These are phyloP conservation scores for Channa striata DNA, from an alignment of 2,797 vertebrate species.

Conservation along the genomic window DNA sequence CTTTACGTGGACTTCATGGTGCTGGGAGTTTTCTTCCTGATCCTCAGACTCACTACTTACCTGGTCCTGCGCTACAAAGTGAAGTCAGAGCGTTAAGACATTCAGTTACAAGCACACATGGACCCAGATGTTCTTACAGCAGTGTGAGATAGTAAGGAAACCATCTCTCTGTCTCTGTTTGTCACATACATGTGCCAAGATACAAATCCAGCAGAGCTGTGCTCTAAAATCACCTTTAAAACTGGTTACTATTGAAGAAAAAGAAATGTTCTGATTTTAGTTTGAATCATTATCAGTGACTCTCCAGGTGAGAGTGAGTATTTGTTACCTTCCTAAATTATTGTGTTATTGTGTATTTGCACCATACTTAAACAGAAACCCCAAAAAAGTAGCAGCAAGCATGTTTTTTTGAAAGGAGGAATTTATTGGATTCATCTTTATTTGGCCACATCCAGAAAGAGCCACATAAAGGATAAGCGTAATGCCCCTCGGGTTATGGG, in stretches of 20 bases:
- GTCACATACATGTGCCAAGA: slow-evolving; percentile 45
- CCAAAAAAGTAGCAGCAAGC: slow-evolving; percentile 62
- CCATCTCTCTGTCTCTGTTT: slow-evolving; percentile 47
- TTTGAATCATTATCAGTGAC: slow-evolving; percentile 20
- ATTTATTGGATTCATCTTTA: slow-evolving; percentile 38
- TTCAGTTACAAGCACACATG: slow-evolving; percentile 3
- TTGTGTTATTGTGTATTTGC: slow-evolving; percentile 58
- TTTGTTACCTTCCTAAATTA: slow-evolving; percentile 40
- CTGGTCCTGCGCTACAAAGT: slow-evolving; percentile 96
- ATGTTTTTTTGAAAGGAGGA: slow-evolving; percentile 69
- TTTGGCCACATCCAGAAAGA: slow-evolving; percentile 26
- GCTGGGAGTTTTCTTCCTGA: slow-evolving; percentile 93
- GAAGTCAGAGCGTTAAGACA: slow-evolving; percentile 92
- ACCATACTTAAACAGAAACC: slow-evolving; percentile 51
- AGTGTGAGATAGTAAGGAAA: slow-evolving; percentile 60
- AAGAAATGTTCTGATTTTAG: slow-evolving; percentile 24
- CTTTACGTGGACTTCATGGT: slow-evolving; percentile 98
- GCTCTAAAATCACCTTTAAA: slow-evolving; percentile 45
- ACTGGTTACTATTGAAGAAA: slow-evolving; percentile 34
- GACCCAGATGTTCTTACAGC: slow-evolving; percentile 30
- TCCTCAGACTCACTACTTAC: slow-evolving; percentile 94
- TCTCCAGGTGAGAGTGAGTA: slow-evolving; percentile 30
- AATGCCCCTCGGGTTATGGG: not conserved
- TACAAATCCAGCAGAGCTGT: slow-evolving; percentile 40
- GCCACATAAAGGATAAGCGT: slow-evolving; percentile 18